A percentile compares a stretch with the other conserved stretches of the same genome.
These are phyloP conservation scores for Eugnorisma glareosa DNA, from an alignment of 2,888 invertebrate species.

Conservation along the genomic window DNA sequence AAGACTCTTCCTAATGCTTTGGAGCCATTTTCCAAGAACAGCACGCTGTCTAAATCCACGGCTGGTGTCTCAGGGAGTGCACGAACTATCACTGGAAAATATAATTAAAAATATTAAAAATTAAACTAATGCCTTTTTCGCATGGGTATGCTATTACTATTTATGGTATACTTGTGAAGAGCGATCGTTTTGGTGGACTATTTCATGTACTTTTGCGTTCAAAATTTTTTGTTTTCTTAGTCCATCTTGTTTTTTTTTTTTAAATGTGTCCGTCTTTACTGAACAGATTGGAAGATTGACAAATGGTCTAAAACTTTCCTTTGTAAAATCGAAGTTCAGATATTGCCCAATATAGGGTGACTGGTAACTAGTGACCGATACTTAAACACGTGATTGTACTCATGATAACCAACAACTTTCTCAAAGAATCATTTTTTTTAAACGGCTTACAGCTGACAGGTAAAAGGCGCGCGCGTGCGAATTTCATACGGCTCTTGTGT, in stretches of 20 bases:
- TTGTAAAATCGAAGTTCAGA: no score
- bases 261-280: background rate
- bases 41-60: conserved; percentile 95
- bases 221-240: background rate
- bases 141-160: background rate
- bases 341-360: no score
- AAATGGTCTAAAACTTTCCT: no score
- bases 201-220: background rate
- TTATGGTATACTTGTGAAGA: background rate
- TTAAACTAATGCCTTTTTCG: background rate
- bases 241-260: background rate
- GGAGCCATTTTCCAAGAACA: conserved; percentile 95
- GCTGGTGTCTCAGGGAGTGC: conserved; percentile 93
- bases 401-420: no score
- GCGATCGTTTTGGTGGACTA: no score
- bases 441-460: no score
- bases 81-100: conserved; percentile 93
- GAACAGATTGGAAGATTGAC: background rate
- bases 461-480: no score
- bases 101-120: conserved; percentile 9
- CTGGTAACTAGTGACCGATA: no score
- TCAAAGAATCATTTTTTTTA: no score
- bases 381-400: no score
- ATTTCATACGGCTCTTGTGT: no score
- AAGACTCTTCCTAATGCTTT: conserved; percentile 95